Evolutionary conservation across 2,113 vertebrate genomes (phyloP), one percentile per base, ranked within the genome.

Genomic region (Phoxinus phoxinus): DNA sequence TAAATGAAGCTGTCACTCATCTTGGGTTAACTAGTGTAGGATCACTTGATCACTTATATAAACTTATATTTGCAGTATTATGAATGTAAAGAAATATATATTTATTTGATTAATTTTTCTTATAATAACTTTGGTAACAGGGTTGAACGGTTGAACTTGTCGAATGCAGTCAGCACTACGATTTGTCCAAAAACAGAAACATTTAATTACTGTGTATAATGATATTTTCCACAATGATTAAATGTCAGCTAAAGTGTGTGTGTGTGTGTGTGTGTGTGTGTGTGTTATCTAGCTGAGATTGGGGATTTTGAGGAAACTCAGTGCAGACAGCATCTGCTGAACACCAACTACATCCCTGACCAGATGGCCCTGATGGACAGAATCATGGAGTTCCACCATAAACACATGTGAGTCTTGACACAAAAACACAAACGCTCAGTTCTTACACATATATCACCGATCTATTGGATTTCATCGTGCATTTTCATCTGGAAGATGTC

Each of bases 261-360:
- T 51, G 27, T 51, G 44, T 61, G n/a, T 65, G 35, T 58, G 30
- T 83, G 30, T 85, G 25, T 76, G 35, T 86, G 44, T 76, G 44
- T 53, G 59, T 30, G 1, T 4, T 30, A 65, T 79, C 2, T 92
- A 99, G 98, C 98, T 63, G 98, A 99, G 94, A 98, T 99, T 90
- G 98, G 98, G 58, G 98, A 99, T 94, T 99, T 97, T 91, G 98
- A 99, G 91, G 98, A 98, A 94, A 95, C 94, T 72, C 94, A 96
- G 88, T 96, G 96, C 93, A 95, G 95, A 86, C 97, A 97, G 91
- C 98, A 99, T 90, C 96, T 99, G 92, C 95, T 95, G 46, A 98
- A 99, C 92, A 98, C 96, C 93, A 97, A 96, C 90, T 99, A 99
- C 92, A 94, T 99, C 94, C 97, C 97, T 89, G 96, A 99, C 86